phyloP scores from a whole-genome alignment of 1,140 invertebrate species.

The Hesperophylax magnus region DNA sequence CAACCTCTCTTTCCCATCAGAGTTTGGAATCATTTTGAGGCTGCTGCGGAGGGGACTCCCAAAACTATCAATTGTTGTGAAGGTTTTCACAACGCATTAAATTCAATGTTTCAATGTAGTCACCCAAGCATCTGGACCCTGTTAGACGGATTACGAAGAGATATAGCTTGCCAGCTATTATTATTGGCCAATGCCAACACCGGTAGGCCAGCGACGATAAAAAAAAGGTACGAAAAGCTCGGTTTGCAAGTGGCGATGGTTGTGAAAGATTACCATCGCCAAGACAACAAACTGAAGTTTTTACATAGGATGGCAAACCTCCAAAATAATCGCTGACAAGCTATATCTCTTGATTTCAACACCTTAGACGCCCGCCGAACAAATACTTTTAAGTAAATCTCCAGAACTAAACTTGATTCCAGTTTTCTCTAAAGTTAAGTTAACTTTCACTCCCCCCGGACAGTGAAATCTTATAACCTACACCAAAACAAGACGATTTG shows the following conservation, averaged over 20 bases:
- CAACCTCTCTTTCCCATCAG: conserved; percentile 32
- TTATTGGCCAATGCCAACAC: not conserved
- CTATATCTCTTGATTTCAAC: no score
- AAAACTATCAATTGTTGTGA: conserved; percentile 44
- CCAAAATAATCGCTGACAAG: not conserved
- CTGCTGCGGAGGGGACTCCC: conserved; percentile 32
- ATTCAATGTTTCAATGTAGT: conserved; percentile 7
- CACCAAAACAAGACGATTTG: no score
- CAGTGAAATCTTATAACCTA: no score
- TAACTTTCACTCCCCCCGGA: no score
- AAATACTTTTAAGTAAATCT: no score
- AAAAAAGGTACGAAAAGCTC: not conserved
- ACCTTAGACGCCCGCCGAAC: no score
- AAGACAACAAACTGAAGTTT: not conserved
- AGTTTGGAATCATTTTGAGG: conserved; percentile 37
- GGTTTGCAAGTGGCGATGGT: not conserved
- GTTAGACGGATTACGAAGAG: not conserved
- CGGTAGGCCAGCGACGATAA: not conserved
- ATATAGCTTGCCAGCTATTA: conserved; percentile 5
- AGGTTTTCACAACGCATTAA: conserved; percentile 26
- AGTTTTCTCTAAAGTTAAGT: no score
- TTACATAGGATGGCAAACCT: not conserved
- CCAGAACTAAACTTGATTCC: no score
- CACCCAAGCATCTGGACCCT: conserved; percentile 12
- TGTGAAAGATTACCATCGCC: not conserved